These are phyloP conservation scores for Tipula unca DNA, from an alignment of 2,888 invertebrate genomes.

Conservation along the genomic window DNA sequence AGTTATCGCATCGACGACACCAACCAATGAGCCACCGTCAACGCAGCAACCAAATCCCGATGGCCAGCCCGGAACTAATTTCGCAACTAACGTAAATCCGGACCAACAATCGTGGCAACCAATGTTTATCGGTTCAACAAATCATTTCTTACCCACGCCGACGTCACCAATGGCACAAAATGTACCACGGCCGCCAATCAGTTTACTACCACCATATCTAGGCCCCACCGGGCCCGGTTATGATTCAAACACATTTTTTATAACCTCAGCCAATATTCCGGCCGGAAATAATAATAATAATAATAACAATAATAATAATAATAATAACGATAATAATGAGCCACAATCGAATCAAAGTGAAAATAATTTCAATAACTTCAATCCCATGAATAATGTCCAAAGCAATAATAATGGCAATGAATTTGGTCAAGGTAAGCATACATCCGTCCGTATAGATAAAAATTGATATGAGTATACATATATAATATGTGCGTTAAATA, in stretches of 20 bases:
- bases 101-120: slow-evolving; percentile 17
- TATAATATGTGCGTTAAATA: not conserved
- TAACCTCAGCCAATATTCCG: not conserved
- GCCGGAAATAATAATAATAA: not conserved
- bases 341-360: not conserved
- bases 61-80: not conserved
- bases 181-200: not conserved
- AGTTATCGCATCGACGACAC: not conserved
- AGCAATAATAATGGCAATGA: not conserved
- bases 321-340: not conserved
- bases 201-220: not conserved
- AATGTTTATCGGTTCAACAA: not conserved
- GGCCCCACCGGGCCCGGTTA: not conserved
- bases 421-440: slow-evolving; percentile 14
- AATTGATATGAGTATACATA: too few relatives aligned
- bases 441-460: not conserved
- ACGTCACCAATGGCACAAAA: not conserved
- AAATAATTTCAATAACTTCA: slow-evolving; percentile 16
- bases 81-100: not conserved
- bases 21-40: not conserved
- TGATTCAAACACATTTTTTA: not conserved
- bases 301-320: not conserved
- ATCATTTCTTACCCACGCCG: not conserved
- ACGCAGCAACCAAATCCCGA: slow-evolving; percentile 9
- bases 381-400: not conserved